A percentile compares a stretch with the other conserved stretches of the same genome.
These are phyloP conservation scores for Ctenochaetus hawaiiensis DNA, from an alignment of 2,797 vertebrate species.

Conservation along the genomic window DNA sequence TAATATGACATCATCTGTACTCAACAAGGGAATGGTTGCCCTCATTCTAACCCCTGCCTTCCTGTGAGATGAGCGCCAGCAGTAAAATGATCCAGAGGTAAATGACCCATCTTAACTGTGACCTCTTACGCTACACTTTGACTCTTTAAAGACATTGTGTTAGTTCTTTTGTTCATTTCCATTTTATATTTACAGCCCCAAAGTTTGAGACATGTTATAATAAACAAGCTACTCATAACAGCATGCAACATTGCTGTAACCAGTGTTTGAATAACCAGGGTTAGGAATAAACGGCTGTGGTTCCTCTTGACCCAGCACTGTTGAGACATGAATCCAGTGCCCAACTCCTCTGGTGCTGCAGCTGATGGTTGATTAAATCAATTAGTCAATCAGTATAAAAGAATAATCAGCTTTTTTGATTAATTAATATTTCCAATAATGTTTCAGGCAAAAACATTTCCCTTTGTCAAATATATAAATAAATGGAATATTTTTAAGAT, in stretches of 20 bases:
- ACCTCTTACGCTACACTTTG: neutral
- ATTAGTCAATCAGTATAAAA: neutral
- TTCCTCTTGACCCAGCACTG: neutral
- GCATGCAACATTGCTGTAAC: slow-evolving; percentile 8
- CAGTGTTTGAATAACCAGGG: neutral
- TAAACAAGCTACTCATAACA: neutral
- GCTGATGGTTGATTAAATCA: neutral
- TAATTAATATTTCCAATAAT: neutral
- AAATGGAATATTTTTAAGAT: neutral
- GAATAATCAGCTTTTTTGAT: neutral
- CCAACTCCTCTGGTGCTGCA: neutral
- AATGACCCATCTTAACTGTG: neutral
- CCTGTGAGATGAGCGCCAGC: neutral
- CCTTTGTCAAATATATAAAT: neutral
- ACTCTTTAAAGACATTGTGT: neutral
- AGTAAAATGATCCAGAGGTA: neutral
- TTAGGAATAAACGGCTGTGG: neutral
- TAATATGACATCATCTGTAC: neutral
- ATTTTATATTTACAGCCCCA: neutral
- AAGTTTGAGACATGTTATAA: neutral
- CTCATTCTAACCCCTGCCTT: neutral
- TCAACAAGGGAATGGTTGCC: neutral
- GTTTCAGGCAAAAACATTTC: neutral
- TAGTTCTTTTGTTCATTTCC: neutral
- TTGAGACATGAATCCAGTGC: neutral